phyloP scores from a whole-genome alignment of 2,888 invertebrate species.

The Nomada hirtipes region DNA sequence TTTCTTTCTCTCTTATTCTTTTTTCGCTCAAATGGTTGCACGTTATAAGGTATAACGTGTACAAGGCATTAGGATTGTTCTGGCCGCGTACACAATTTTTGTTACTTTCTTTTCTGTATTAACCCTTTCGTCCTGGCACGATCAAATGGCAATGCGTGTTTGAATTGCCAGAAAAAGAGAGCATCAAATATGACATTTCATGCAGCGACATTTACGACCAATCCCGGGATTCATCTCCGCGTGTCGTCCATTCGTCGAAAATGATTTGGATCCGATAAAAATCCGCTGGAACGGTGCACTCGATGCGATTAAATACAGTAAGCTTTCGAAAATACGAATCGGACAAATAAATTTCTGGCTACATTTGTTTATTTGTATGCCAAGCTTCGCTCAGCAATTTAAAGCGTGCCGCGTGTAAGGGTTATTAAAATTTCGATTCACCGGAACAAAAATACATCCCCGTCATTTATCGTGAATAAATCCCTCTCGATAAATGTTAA shows the following conservation, averaged over 20 bases:
- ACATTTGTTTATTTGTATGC: constrained; percentile 12
- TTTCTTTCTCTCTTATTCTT: not conserved
- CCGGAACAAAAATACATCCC: constrained; percentile 20
- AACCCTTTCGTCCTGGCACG: no score
- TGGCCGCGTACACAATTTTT: not conserved
- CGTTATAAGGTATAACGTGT: not conserved
- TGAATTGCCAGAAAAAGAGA: constrained; percentile 36
- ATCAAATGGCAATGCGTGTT: not conserved
- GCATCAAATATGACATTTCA: constrained; percentile 51
- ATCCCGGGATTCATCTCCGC: constrained; percentile 50
- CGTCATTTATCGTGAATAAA: not conserved
- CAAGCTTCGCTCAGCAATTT: constrained; percentile 37
- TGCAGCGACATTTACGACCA: constrained; percentile 48
- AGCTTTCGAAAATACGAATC: constrained; percentile 68
- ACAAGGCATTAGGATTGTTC: no score
- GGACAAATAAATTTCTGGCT: constrained; percentile 58
- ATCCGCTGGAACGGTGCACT: constrained; percentile 74
- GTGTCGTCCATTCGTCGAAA: constrained; percentile 64
- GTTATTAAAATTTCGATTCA: constrained; percentile 57
- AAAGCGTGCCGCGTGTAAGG: constrained; percentile 1
- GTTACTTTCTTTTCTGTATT: not conserved
- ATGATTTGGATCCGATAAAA: constrained; percentile 70
- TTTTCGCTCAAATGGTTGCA: not conserved
- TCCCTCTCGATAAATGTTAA: not conserved
- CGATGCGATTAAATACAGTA: constrained; percentile 62